Conservation (phyloP, 2,113 vertebrate species). For the Nothoprocta perdicaria region DNA sequence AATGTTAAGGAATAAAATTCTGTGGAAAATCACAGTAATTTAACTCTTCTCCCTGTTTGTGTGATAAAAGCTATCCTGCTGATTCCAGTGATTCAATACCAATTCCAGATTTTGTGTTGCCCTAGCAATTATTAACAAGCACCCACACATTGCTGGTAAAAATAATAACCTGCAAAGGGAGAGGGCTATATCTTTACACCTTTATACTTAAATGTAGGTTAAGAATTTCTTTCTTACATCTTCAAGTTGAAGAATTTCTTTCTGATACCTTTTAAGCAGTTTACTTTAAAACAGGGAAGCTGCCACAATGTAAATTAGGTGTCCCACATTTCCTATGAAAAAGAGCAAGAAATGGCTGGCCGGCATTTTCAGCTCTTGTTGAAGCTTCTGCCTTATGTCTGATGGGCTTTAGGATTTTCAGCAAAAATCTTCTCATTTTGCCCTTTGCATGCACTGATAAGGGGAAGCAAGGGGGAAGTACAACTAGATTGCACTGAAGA, state of each 20-base stretch:
- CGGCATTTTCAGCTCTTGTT: not conserved
- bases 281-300: not conserved
- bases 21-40: too few species aligned
- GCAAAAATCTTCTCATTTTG: not conserved
- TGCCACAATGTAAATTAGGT: not conserved
- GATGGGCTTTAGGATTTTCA: conserved; percentile 8
- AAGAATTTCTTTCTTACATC: not conserved
- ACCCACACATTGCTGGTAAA: not conserved
- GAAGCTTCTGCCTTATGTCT: not conserved
- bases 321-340: not conserved
- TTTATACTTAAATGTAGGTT: not conserved
- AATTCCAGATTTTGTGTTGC: not conserved
- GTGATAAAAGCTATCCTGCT: not conserved
- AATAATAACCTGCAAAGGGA: not conserved
- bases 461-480: not conserved
- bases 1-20: too few species aligned
- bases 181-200: not conserved
- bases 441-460: not conserved
- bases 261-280: not conserved
- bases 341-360: not conserved
- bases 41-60: not conserved
- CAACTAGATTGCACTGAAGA: not conserved
- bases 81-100: not conserved
- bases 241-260: not conserved
- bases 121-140: not conserved